Evolutionary conservation across 1,140 invertebrate genomes (phyloP).

Genomic region (Teleopsis dalmanni): DNA sequence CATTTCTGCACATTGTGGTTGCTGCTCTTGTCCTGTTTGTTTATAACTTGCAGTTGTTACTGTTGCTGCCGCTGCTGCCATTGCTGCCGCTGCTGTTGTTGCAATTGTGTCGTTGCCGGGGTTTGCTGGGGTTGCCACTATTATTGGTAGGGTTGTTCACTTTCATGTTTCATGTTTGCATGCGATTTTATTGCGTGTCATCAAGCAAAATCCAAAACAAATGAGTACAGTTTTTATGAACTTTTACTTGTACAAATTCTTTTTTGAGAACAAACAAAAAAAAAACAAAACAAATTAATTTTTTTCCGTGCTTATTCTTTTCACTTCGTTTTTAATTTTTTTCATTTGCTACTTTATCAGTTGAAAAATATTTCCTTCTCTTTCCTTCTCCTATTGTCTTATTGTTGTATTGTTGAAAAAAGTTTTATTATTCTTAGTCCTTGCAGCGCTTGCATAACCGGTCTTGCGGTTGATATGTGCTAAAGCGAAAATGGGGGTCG

Average conservation of each 20-base stretch:
- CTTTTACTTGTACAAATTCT: neutral
- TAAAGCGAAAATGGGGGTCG: too few species aligned
- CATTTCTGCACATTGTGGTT: neutral
- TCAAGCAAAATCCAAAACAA: constrained; percentile 4
- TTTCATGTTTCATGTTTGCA: constrained; percentile 12
- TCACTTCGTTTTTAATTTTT: neutral
- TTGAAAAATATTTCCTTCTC: neutral
- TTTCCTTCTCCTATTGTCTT: too few species aligned
- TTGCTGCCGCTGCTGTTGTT: neutral
- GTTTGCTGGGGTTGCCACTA: too few species aligned
- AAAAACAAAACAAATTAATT: too few species aligned
- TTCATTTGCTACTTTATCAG: neutral
- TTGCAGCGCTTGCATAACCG: too few species aligned
- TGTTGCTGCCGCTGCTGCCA: neutral
- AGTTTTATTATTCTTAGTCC: too few species aligned
- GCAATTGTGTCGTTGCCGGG: neutral
- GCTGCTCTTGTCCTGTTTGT: neutral
- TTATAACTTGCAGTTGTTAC: neutral
- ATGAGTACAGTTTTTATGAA: neutral
- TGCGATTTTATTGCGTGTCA: constrained; percentile 13
- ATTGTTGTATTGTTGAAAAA: too few species aligned
- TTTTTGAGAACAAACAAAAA: neutral
- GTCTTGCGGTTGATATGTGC: too few species aligned
- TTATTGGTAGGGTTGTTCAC: too few species aligned
- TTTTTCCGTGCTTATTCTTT: too few species aligned